Evolutionary conservation across 2,113 vertebrate genomes (phyloP), one percentile per base, ranked within the genome.

Genomic region (Larimichthys polyactis): DNA sequence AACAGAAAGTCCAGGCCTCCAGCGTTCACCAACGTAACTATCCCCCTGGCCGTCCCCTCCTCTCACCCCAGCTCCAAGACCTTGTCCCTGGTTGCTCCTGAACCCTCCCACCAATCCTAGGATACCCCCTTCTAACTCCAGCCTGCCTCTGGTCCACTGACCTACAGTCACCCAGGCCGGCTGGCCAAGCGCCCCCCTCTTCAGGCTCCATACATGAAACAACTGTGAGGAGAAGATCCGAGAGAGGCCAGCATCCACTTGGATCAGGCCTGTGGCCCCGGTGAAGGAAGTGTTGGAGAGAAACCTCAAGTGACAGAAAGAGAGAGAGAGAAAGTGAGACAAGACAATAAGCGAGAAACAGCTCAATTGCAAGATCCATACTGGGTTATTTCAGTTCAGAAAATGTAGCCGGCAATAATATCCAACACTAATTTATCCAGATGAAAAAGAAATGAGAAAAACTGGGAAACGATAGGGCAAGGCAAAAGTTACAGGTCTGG

Each of bases 121-220:
- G 52, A 96, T 94, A 52, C 96, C 94, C 0, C 96, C 96, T 82
- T 98, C 97, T 90, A 97, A 95, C 63, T 96, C 91, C 88, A 99
- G 94, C 75, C 90, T 95, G 6, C 97, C 96, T 12, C 95, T 92
- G 54, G 97, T 96, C 98, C 97, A 99, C 83, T 96, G 97, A 59
- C 96, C 98, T 52, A 98, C 92, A 4, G 97, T 97, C 3, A 97
- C 97, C 98, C 98, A 99, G 89, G 97, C 97, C 0, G 95, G 97
- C 78, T 98, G 98, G 51, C 97, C 98, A 0, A 99, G 81, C 46
- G 97, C 97, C 4, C 98, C 97, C 0, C 97, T 96, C 86, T 99
- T 98, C 62, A 99, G 95, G 87, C 96, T 99, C 98, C 98, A 99
- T 54, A 99, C 96, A 76, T 98, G 98, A 90, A 97, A 98, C 48